Base-by-base conservation (phyloP, 2,888 invertebrate genomes). In the Glyphotaelius pellucidus region DNA sequence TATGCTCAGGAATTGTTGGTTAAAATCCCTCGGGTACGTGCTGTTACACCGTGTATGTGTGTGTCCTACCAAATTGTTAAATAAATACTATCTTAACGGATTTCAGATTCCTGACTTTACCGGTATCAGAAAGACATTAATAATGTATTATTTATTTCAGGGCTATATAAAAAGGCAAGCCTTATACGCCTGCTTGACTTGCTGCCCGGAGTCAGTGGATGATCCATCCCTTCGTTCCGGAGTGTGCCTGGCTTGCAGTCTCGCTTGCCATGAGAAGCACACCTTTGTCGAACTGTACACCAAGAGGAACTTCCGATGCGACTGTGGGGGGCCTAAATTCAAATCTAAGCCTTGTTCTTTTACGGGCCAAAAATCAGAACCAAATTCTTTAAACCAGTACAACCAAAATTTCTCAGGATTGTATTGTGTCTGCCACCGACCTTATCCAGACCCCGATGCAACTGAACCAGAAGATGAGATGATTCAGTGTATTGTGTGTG, bases 401-500 rank as follows among this genome's bases (percentile, higher is more conserved):
- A 99, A 99, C 94, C 99, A 99, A 94, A 99, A 99, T 95, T 99
- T 99, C 94, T 96, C 97, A 94, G 99, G 99, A 0, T 94, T 98
- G 2, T 99, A 99, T 95, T 99, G 99, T 94, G 97, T 96, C 19
- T 99, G 99, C 95, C 96, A 97, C 81, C 97, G 99, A 91, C 99
- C 99, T 0, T 99, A 99, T 95, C 99, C 99, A 2, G 99, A 99
- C 95, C 98, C 98, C 0, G 99, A 99, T 15, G 97, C 97, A 94
- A 96, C 97, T 7, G 95, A 96, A 80, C 25, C 67, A 67, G 98
- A 98, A 90, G 99, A 99, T 95, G 98, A 98, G 94, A 99, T 99
- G 99, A 97, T 99, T 89, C 99, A 99, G 94, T 99, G 99, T 94
- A 96, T 98, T 85, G 96, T 99, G 90, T 99, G 99, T 95, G 99